phyloP scores from a whole-genome alignment of 2,888 invertebrate genomes.

The Phorcus lineatus region DNA sequence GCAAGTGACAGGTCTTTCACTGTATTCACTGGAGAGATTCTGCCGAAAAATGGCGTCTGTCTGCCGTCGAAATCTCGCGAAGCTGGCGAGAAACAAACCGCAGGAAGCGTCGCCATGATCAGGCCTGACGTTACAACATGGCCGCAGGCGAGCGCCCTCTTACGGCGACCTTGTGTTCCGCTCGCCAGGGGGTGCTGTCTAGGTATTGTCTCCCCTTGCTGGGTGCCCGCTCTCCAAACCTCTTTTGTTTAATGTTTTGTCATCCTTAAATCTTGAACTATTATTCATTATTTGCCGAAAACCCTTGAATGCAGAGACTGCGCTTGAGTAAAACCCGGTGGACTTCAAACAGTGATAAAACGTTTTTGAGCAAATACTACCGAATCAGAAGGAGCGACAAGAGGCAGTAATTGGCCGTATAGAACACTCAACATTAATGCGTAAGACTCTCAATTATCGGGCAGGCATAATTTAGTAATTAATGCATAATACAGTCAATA shows the following conservation, averaged over 20 bases:
- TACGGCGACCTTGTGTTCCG: neutral
- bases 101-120: neutral
- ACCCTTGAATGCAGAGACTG: neutral
- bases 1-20: conserved; percentile 10
- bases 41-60: conserved; percentile 7
- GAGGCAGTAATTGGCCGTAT: neutral
- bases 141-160: neutral
- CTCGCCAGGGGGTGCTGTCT: neutral
- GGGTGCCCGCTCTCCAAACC: neutral
- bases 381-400: neutral
- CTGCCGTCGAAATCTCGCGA: neutral
- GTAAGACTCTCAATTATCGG: neutral
- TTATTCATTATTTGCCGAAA: neutral
- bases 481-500: neutral
- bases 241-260: conserved; percentile 5
- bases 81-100: neutral
- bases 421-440: neutral
- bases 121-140: conserved; percentile 1
- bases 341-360: conserved; percentile 1
- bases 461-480: neutral
- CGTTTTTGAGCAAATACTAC: neutral
- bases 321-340: neutral
- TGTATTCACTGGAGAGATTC: neutral
- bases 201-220: conserved; percentile 2
- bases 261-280: neutral